phyloP scores from a whole-genome alignment of 2,888 invertebrate genomes.

The Philaethria dido region DNA sequence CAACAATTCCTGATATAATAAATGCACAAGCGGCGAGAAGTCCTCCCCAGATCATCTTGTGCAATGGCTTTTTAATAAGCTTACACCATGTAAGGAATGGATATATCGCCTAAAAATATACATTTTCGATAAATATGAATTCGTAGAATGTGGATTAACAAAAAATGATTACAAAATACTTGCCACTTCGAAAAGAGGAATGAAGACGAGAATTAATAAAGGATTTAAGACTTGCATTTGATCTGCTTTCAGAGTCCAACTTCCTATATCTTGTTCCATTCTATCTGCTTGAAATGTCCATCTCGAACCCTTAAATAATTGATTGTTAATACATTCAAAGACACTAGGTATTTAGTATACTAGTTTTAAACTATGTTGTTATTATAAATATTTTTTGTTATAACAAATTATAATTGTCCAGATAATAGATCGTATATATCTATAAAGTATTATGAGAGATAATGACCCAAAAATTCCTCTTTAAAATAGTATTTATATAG shows the following conservation, averaged over 20 bases:
- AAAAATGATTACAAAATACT: conserved; percentile 44
- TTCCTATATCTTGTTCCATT: conserved; percentile 92
- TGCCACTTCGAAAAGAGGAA: conserved; percentile 91
- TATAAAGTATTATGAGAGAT: no score
- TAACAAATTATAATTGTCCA: no score
- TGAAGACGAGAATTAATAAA: conserved; percentile 91
- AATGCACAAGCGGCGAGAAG: conserved; percentile 93
- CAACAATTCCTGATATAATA: conserved; percentile 93
- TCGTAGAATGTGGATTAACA: background rate
- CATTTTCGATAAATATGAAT: background rate
- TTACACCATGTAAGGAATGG: conserved; percentile 89
- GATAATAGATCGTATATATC: no score
- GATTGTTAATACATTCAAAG: no score
- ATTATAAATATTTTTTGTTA: no score
- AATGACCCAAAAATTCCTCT: no score
- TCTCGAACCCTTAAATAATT: conserved; percentile 87
- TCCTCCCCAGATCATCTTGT: conserved; percentile 95
- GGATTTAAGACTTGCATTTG: conserved; percentile 98
- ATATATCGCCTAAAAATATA: conserved; percentile 85
- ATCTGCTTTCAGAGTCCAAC: conserved; percentile 92
- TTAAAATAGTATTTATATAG: background rate
- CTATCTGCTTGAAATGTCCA: conserved; percentile 97
- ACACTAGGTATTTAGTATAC: no score
- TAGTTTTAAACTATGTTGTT: no score
- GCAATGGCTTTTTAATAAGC: conserved; percentile 90